A percentile compares a stretch with the other conserved stretches of the same genome.
Evolutionary conservation across 2,113 vertebrate genomes (phyloP).

Genomic region (Amphilophus citrinellus): DNA sequence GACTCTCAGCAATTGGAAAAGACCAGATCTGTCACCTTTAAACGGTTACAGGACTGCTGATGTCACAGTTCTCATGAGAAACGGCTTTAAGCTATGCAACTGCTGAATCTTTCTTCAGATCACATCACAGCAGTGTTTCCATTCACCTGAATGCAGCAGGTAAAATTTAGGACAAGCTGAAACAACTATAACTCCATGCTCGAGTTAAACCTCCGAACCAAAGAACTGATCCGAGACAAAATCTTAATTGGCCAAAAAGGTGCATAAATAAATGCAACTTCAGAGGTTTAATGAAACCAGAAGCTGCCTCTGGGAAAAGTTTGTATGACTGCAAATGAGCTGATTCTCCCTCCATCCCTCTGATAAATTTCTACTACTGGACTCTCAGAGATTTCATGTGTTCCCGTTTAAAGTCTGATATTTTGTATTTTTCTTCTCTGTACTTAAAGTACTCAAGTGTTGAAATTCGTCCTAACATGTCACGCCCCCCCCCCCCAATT

Average conservation of each 20-base stretch:
- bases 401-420: background rate
- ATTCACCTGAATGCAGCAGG: too few relatives aligned
- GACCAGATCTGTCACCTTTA: too few relatives aligned
- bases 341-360: background rate
- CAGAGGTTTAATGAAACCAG: background rate
- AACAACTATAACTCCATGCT: background rate
- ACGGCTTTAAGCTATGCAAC: too few relatives aligned
- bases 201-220: background rate
- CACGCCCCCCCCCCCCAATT: background rate
- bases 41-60: too few relatives aligned
- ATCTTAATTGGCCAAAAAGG: background rate
- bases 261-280: background rate
- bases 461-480: background rate
- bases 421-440: background rate
- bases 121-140: too few relatives aligned
- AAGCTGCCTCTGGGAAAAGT: background rate
- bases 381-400: background rate
- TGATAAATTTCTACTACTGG: slow-evolving; percentile 4
- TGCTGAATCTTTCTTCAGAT: too few relatives aligned
- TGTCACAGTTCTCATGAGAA: too few relatives aligned
- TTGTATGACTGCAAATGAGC: background rate
- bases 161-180: background rate
- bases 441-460: slow-evolving; percentile 36
- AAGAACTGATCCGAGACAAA: background rate
- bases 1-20: too few relatives aligned